Percentiles rank a stretch among this genome's conserved stretches.
These are phyloP conservation scores for Tachina lurida DNA, from an alignment of 2,888 invertebrate genomes.

Conservation along the genomic window DNA sequence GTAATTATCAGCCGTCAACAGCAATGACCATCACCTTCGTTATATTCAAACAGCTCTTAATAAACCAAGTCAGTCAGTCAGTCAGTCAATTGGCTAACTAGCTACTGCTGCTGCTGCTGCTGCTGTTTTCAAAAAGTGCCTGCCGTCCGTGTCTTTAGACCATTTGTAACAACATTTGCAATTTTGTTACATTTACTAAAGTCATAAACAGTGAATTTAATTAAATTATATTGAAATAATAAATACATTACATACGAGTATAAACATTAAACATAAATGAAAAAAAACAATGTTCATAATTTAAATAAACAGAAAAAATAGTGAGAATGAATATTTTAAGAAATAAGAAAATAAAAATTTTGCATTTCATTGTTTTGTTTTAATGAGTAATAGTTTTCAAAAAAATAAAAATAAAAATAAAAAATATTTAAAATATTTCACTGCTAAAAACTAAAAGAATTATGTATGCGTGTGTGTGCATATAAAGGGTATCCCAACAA, in stretches of 20 bases:
- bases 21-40: slow-evolving; percentile 38
- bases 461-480: background rate
- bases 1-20: slow-evolving; percentile 23
- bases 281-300: background rate
- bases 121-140: slow-evolving; percentile 36
- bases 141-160: background rate
- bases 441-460: slow-evolving; percentile 10
- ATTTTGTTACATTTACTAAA: slow-evolving; percentile 7
- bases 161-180: slow-evolving; percentile 22
- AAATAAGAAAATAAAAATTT: slow-evolving; percentile 30
- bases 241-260: no score
- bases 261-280: slow-evolving; percentile 20
- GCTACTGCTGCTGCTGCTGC: background rate
- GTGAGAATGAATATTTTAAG: slow-evolving; percentile 25
- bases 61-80: slow-evolving; percentile 44
- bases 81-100: slow-evolving; percentile 38
- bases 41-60: background rate
- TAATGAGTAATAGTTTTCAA: slow-evolving; percentile 52
- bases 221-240: slow-evolving; percentile 30
- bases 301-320: background rate
- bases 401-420: slow-evolving; percentile 1
- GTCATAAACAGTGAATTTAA: slow-evolving; percentile 10
- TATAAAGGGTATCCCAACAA: no score
- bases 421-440: background rate
- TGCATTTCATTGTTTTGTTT: slow-evolving; percentile 54